Evolutionary conservation across 2,113 vertebrate genomes (phyloP).

Genomic region (Corythaixoides concolor): DNA sequence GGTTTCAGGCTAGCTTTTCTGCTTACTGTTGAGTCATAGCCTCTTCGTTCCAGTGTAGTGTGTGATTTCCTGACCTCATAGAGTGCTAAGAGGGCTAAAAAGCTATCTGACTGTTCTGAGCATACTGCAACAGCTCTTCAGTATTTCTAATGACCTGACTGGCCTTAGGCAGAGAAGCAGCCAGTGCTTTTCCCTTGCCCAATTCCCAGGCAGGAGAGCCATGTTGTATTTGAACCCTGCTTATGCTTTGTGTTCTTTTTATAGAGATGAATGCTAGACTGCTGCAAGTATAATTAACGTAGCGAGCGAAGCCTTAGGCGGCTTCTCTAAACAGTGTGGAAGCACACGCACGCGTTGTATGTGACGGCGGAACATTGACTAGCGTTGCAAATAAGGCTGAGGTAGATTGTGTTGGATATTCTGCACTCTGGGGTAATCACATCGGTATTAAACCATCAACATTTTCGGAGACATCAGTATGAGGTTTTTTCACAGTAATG

Average conservation of each 20-base stretch:
- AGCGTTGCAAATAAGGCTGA: background rate
- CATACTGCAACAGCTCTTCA: background rate
- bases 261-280: background rate
- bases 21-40: background rate
- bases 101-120: background rate
- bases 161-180: fast-evolving
- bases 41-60: background rate
- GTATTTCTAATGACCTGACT: background rate
- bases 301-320: background rate
- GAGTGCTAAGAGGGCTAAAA: background rate
- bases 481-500: background rate
- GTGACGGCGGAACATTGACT: background rate
- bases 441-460: fast-evolving
- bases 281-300: background rate
- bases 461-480: fast-evolving
- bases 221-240: background rate
- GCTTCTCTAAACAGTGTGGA: fast-evolving
- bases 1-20: background rate
- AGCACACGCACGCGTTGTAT: fast-evolving
- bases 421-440: background rate
- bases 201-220: background rate
- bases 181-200: background rate
- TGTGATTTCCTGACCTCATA: background rate
- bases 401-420: background rate
- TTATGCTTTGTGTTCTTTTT: background rate